These are phyloP conservation scores for Notocelia uddmanniana DNA, from an alignment of 2,888 invertebrate species.

Conservation along the genomic window DNA sequence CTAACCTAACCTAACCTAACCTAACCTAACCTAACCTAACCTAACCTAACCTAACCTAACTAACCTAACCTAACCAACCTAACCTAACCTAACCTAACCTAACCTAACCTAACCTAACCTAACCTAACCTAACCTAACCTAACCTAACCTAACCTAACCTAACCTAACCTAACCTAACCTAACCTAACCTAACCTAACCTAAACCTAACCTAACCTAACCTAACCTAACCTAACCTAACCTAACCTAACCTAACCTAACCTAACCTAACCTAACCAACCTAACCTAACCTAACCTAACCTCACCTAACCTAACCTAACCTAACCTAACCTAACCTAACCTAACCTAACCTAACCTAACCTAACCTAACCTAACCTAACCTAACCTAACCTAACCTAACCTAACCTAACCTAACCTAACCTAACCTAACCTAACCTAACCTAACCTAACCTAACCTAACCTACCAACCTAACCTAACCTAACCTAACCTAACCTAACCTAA, in stretches of 20 bases:
- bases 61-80: slow-evolving; percentile 67
- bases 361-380: slow-evolving; percentile 34
- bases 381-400: slow-evolving; percentile 35
- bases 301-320: slow-evolving; percentile 34
- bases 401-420: slow-evolving; percentile 35
- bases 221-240: slow-evolving; percentile 35
- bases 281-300: slow-evolving; percentile 35
- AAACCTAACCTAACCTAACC: slow-evolving; percentile 79
- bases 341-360: slow-evolving; percentile 35
- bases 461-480: too few species aligned
- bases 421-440: slow-evolving; percentile 66
- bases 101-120: slow-evolving; percentile 35
- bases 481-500: slow-evolving; percentile 53
- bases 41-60: slow-evolving; percentile 94
- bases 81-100: slow-evolving; percentile 35
- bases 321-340: slow-evolving; percentile 35
- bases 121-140: slow-evolving; percentile 91
- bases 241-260: slow-evolving; percentile 34
- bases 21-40: slow-evolving; percentile 30
- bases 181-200: slow-evolving; percentile 91
- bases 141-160: slow-evolving; percentile 92
- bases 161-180: slow-evolving; percentile 91
- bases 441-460: slow-evolving; percentile 74
- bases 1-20: slow-evolving; percentile 28
- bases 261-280: slow-evolving; percentile 30